A percentile compares a stretch with the other conserved stretches of the same genome.
Conservation (phyloP, 2,888 invertebrate species). For the Pyrrhia umbra region DNA sequence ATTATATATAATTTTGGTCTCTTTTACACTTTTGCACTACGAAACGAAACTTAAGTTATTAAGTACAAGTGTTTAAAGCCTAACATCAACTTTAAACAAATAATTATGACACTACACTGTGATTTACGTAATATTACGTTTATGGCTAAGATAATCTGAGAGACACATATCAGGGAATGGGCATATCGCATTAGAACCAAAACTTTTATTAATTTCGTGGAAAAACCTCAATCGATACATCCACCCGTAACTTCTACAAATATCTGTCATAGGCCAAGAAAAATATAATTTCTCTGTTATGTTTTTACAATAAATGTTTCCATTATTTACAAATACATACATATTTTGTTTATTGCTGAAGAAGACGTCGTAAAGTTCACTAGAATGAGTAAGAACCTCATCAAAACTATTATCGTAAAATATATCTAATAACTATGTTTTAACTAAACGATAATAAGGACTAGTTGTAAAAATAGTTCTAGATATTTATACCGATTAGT, state of each 20-base stretch:
- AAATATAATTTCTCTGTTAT: slow-evolving; percentile 87
- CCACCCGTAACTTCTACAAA: slow-evolving; percentile 77
- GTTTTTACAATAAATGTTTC: slow-evolving; percentile 84
- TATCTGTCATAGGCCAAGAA: slow-evolving; percentile 84
- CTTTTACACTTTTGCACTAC: slow-evolving; percentile 72
- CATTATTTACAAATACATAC: slow-evolving; percentile 88
- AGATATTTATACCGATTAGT: slow-evolving; percentile 76
- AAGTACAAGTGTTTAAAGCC: slow-evolving; percentile 78
- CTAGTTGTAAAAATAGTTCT: slow-evolving; percentile 88
- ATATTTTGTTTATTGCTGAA: slow-evolving; percentile 86
- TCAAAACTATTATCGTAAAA: slow-evolving; percentile 79
- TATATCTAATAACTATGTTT: slow-evolving; percentile 82
- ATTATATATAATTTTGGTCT: slow-evolving; percentile 80
- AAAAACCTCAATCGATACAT: slow-evolving; percentile 57
- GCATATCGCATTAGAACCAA: slow-evolving; percentile 41
- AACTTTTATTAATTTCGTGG: slow-evolving; percentile 39
- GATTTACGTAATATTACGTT: slow-evolving; percentile 56
- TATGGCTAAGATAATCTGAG: slow-evolving; percentile 54
- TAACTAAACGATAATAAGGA: slow-evolving; percentile 85
- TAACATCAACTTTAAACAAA: slow-evolving; percentile 81
- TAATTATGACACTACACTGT: slow-evolving; percentile 73
- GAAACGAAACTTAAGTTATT: slow-evolving; percentile 75
- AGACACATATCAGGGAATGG: slow-evolving; percentile 44
- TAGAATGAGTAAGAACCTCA: slow-evolving; percentile 78
- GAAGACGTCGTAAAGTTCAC: slow-evolving; percentile 82